These are phyloP conservation scores for Rosalia funebris DNA, from an alignment of 2,888 invertebrate species.

Conservation along the genomic window DNA sequence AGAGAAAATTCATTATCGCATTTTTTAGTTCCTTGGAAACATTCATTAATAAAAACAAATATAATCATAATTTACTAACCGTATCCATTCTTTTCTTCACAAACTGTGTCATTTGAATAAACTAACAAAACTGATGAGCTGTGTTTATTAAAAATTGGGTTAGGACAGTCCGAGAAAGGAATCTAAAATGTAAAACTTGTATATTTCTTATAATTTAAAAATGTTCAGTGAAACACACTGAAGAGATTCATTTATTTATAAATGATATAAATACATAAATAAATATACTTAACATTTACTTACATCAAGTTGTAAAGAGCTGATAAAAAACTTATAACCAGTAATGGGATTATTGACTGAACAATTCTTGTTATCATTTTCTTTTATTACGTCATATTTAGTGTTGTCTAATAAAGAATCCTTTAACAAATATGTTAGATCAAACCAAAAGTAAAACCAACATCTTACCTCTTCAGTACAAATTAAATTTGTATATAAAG, in stretches of 20 bases:
- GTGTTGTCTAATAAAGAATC: not conserved
- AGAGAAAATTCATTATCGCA: not conserved
- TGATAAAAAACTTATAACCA: slow-evolving; percentile 6
- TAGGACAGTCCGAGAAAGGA: not conserved
- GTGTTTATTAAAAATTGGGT: not conserved
- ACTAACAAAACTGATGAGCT: not conserved
- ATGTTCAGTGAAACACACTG: too few relatives aligned
- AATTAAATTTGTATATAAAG: slow-evolving; percentile 19
- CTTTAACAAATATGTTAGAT: slow-evolving; percentile 4
- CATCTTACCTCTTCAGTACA: slow-evolving; percentile 24
- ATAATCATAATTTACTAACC: not conserved
- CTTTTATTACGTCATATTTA: slow-evolving; percentile 1
- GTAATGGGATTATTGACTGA: not conserved
- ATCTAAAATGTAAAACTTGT: not conserved
- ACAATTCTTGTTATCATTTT: not conserved
- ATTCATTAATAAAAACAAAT: not conserved
- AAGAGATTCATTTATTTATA: too few relatives aligned
- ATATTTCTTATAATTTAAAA: too few relatives aligned
- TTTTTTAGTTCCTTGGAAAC: not conserved
- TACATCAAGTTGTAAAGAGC: not conserved
- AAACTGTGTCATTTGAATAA: not conserved
- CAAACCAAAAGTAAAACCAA: not conserved
- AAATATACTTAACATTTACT: too few relatives aligned
- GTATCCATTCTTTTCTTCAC: not conserved
- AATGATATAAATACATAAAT: too few relatives aligned